Conservation (phyloP, 2,888 invertebrate genomes). For the Campoplex nolae region DNA sequence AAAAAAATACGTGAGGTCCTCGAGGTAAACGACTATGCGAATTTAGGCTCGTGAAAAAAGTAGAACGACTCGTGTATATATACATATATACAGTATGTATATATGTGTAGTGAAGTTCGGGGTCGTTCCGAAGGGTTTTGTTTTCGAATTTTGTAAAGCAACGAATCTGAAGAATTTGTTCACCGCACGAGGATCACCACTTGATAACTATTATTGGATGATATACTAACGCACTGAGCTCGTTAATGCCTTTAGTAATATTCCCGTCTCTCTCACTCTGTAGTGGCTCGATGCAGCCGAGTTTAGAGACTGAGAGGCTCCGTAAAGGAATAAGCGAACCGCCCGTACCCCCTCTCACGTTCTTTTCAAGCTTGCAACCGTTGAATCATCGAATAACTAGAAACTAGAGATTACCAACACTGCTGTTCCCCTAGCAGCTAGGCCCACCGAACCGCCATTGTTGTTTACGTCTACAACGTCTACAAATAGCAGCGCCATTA, state of each 20-base stretch:
- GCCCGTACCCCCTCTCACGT: slow-evolving; percentile 79
- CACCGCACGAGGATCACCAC: slow-evolving; percentile 35
- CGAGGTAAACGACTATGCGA: slow-evolving; percentile 44
- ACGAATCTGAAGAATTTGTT: slow-evolving; percentile 22
- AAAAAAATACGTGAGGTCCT: slow-evolving; percentile 13
- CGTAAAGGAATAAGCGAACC: slow-evolving; percentile 78
- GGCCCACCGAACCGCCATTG: no score
- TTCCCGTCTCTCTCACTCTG: slow-evolving; percentile 66
- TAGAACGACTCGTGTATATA: slow-evolving; percentile 22
- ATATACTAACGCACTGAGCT: slow-evolving; percentile 37
- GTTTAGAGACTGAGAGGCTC: slow-evolving; percentile 81
- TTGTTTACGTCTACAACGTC: no score
- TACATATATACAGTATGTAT: background rate
- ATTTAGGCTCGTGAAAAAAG: slow-evolving; percentile 42
- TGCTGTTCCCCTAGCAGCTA: background rate
- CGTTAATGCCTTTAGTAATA: slow-evolving; percentile 17
- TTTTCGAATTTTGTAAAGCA: background rate
- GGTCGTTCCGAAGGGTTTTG: background rate
- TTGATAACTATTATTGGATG: slow-evolving; percentile 34
- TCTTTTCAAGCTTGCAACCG: background rate
- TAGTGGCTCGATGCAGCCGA: slow-evolving; percentile 82
- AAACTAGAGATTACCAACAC: background rate
- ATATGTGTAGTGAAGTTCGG: background rate
- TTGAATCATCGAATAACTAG: background rate
- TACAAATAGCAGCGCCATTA: no score